Evolutionary conservation across 1,140 invertebrate genomes (phyloP).

Genomic region (Samia ricini): DNA sequence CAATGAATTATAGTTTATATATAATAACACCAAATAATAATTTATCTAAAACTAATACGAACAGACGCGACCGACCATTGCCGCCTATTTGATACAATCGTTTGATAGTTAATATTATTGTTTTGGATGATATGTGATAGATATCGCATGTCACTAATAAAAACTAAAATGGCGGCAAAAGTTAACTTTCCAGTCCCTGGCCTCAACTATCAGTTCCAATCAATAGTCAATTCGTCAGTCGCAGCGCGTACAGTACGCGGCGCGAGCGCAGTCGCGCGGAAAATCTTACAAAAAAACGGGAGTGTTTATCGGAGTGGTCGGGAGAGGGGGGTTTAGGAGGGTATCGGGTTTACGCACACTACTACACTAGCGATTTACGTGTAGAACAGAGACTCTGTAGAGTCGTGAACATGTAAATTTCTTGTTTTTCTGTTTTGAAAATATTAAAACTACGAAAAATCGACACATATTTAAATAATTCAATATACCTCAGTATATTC

Average conservation of each 20-base stretch:
- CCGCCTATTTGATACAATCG: no score
- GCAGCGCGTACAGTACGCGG: constrained; percentile 29
- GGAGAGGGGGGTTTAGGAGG: no score
- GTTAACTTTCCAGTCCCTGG: no score
- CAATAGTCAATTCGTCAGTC: constrained; percentile 69
- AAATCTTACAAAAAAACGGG: constrained; percentile 69
- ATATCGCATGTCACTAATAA: no score
- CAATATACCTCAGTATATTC: neutral
- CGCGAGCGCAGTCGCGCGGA: constrained; percentile 57
- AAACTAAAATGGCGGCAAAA: no score
- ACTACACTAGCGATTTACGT: constrained; percentile 45
- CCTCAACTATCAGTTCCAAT: constrained; percentile 44
- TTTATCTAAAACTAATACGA: no score
- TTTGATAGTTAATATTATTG: no score
- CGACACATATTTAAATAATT: neutral
- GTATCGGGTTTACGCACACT: constrained; percentile 46
- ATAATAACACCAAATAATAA: no score
- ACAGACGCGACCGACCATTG: no score
- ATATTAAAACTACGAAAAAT: neutral
- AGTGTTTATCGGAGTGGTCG: constrained; percentile 11
- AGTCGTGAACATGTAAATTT: constrained; percentile 20
- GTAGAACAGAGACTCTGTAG: constrained; percentile 28
- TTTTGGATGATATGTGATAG: no score
- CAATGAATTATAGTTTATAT: no score
- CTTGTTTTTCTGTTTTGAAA: neutral